Evolutionary conservation across 2,797 vertebrate species (phyloP).

Genomic region (Australoheros facetus): DNA sequence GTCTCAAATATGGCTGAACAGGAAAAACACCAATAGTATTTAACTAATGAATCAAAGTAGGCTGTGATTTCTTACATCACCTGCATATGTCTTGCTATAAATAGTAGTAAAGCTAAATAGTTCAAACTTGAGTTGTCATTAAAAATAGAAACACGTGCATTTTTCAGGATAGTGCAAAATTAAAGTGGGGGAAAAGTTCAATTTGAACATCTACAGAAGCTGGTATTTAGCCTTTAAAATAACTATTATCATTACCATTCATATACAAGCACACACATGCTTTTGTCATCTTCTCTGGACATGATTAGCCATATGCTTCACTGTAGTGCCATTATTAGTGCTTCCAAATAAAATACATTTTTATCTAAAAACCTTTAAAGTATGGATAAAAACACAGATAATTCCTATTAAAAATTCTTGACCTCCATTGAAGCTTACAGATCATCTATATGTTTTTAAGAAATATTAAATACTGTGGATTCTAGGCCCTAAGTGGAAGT

Average conservation of each 20-base stretch:
- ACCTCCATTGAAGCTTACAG: conserved; percentile 61
- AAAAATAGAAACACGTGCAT: conserved; percentile 47
- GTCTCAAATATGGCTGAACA: background rate
- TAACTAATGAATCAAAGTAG: conserved; percentile 16
- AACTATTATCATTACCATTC: conserved; percentile 19
- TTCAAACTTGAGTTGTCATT: conserved; percentile 20
- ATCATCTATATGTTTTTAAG: conserved; percentile 44
- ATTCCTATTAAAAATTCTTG: conserved; percentile 56
- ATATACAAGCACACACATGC: conserved; percentile 65
- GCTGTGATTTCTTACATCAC: conserved; percentile 4
- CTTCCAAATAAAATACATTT: conserved; percentile 39
- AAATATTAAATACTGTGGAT: conserved; percentile 43
- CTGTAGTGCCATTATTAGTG: conserved; percentile 47
- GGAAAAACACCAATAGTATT: conserved; percentile 7
- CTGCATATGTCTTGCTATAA: conserved; percentile 17
- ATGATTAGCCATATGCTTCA: conserved; percentile 36
- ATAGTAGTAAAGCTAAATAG: conserved; percentile 17
- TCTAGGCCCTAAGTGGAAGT: conserved; percentile 58
- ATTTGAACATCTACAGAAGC: conserved; percentile 35
- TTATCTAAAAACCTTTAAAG: conserved; percentile 49
- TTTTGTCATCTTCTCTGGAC: conserved; percentile 45
- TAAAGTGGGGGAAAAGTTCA: conserved; percentile 24
- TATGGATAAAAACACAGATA: conserved; percentile 62
- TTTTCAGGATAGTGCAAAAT: conserved; percentile 50
- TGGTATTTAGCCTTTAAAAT: conserved; percentile 32